phyloP scores from a whole-genome alignment of 2,888 invertebrate genomes.

The Lypha dubia region DNA sequence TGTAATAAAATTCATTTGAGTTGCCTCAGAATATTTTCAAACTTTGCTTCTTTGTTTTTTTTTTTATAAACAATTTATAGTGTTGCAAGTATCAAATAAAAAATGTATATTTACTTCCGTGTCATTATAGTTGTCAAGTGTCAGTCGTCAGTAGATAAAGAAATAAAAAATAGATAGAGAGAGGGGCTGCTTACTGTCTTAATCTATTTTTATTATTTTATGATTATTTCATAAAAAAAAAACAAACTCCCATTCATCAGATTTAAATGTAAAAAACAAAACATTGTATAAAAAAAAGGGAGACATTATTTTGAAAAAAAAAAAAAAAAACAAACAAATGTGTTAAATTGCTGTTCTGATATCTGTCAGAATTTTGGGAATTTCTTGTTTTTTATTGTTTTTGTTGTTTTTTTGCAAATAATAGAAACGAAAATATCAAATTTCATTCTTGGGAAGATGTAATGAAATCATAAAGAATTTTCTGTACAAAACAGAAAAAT shows the following conservation, averaged over 20 bases:
- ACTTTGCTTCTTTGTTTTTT: too few relatives aligned
- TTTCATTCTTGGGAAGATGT: slow-evolving; percentile 25
- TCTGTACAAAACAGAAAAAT: too few relatives aligned
- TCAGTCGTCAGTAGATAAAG: slow-evolving; percentile 41
- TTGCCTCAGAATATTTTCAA: slow-evolving; percentile 19
- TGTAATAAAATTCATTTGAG: slow-evolving; percentile 34
- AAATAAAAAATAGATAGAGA: slow-evolving; percentile 29
- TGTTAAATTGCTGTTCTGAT: slow-evolving; percentile 36
- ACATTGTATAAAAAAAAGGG: too few relatives aligned
- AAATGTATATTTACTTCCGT: slow-evolving; percentile 48
- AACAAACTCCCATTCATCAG: slow-evolving; percentile 18
- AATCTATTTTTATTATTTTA: slow-evolving; percentile 26
- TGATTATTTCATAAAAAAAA: slow-evolving; percentile 34
- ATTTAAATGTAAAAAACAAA: too few relatives aligned
- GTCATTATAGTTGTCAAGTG: slow-evolving; percentile 55
- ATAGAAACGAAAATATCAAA: slow-evolving; percentile 50
- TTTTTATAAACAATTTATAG: neutral
- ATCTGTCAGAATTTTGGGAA: slow-evolving; percentile 38
- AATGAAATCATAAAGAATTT: too few relatives aligned
- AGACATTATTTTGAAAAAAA: slow-evolving; percentile 37
- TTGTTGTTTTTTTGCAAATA: neutral
- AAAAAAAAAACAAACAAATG: slow-evolving; percentile 18
- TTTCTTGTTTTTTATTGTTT: too few relatives aligned
- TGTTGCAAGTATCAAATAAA: neutral
- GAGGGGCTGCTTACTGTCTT: slow-evolving; percentile 12